Percentiles rank a stretch among this genome's conserved stretches.
phyloP scores from a whole-genome alignment of 1,140 invertebrate genomes.

The Pogonus chalceus region DNA sequence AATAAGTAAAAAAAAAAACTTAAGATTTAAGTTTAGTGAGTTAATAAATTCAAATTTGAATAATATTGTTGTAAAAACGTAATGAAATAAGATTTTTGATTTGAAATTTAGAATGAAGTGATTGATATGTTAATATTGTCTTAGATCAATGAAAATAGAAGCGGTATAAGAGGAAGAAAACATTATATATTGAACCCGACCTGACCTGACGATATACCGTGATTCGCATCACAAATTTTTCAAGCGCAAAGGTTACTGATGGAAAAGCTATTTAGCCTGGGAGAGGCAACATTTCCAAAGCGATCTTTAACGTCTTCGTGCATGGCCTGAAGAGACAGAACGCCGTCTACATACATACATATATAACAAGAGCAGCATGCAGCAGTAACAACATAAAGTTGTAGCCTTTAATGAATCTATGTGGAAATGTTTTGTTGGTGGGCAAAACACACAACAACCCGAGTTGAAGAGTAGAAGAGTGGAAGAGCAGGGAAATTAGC shows the following conservation, averaged over 20 bases:
- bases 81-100: too few relatives aligned
- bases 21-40: too few relatives aligned
- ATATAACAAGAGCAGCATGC: neutral
- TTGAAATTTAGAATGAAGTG: too few relatives aligned
- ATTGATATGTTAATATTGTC: too few relatives aligned
- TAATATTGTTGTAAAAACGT: too few relatives aligned
- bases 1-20: too few relatives aligned
- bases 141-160: too few relatives aligned
- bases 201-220: neutral
- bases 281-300: neutral
- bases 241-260: neutral
- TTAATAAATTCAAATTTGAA: too few relatives aligned
- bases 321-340: too few relatives aligned
- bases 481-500: neutral
- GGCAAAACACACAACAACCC: neutral
- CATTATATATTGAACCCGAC: neutral
- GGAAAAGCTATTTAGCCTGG: neutral
- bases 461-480: neutral
- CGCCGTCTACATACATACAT: neutral
- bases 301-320: neutral
- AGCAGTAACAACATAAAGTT: neutral
- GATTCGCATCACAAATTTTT: neutral
- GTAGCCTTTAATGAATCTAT: conserved; percentile 4
- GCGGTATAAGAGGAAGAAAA: too few relatives aligned
- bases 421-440: neutral